phyloP scores from a whole-genome alignment of 2,888 invertebrate species.

The Platypus cylindrus region DNA sequence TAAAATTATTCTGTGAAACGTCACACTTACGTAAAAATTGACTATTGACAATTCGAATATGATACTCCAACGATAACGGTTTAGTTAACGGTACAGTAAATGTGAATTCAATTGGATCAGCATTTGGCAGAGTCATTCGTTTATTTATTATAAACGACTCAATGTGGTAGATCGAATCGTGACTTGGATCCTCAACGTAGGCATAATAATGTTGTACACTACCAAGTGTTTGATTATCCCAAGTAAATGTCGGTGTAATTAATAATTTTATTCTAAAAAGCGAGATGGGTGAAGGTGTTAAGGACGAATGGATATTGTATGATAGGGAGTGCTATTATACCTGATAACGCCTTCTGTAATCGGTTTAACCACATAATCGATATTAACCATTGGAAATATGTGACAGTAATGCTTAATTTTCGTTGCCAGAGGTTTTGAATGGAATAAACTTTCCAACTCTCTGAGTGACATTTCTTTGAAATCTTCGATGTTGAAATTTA shows the following conservation, averaged over 20 bases:
- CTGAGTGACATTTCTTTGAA: slow-evolving; percentile 76
- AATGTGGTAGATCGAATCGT: slow-evolving; percentile 89
- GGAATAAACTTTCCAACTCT: slow-evolving; percentile 71
- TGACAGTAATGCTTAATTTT: slow-evolving; percentile 13
- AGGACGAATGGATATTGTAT: too few relatives aligned
- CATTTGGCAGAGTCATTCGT: slow-evolving; percentile 42
- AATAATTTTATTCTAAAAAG: slow-evolving; percentile 54
- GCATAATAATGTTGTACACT: slow-evolving; percentile 85
- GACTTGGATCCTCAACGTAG: slow-evolving; percentile 95
- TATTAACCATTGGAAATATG: slow-evolving; percentile 42
- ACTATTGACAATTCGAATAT: slow-evolving; percentile 77
- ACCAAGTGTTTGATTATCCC: slow-evolving; percentile 82
- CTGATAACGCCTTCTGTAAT: slow-evolving; percentile 83
- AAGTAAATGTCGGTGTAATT: slow-evolving; percentile 61
- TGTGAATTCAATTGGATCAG: slow-evolving; percentile 70
- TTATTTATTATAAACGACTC: slow-evolving; percentile 70
- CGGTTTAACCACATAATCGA: slow-evolving; percentile 81
- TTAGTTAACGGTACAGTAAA: slow-evolving; percentile 93
- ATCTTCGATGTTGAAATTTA: slow-evolving; percentile 59
- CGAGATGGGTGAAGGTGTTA: not conserved
- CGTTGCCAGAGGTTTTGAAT: slow-evolving; percentile 62
- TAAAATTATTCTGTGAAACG: too few relatives aligned
- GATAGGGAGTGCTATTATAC: slow-evolving; percentile 3
- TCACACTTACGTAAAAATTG: slow-evolving; percentile 56
- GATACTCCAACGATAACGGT: slow-evolving; percentile 84